phyloP scores from a whole-genome alignment of 2,888 invertebrate genomes.

The Oscheius sp. region DNA sequence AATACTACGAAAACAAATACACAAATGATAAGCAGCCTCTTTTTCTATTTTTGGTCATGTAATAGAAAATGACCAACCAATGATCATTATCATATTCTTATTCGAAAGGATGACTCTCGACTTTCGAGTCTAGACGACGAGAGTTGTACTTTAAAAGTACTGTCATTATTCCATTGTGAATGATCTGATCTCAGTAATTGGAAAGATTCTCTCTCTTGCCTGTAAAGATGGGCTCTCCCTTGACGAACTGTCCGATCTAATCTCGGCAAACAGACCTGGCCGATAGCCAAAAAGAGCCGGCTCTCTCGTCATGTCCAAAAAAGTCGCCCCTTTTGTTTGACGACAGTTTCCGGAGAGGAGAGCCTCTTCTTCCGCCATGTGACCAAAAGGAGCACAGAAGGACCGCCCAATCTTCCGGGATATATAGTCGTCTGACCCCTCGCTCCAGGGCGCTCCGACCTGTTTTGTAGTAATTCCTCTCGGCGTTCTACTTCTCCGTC shows the following conservation, averaged over 20 bases:
- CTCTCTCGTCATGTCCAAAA: conserved; percentile 30
- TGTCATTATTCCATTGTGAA: too few relatives aligned
- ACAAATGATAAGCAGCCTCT: background rate
- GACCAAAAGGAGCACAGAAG: conserved; percentile 16
- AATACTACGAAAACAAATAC: conserved; percentile 15
- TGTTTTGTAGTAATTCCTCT: conserved; percentile 10
- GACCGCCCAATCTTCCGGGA: conserved; percentile 20
- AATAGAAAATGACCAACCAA: too few relatives aligned
- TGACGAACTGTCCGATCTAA: too few relatives aligned
- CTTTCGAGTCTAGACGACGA: too few relatives aligned
- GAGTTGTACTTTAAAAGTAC: too few relatives aligned
- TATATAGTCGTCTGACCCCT: conserved; percentile 10
- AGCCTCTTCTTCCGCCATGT: conserved; percentile 21
- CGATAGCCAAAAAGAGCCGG: conserved; percentile 5
- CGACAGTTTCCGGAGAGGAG: conserved; percentile 25
- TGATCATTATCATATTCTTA: background rate
- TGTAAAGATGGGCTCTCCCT: too few relatives aligned
- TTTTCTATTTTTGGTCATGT: background rate
- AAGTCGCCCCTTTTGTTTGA: conserved; percentile 8
- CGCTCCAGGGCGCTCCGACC: background rate
- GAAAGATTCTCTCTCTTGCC: too few relatives aligned
- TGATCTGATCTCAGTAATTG: too few relatives aligned
- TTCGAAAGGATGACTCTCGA: background rate
- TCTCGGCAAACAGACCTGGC: background rate
- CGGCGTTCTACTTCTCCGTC: background rate